Percentiles rank a stretch among this genome's conserved stretches.
Evolutionary conservation across 2,888 invertebrate genomes (phyloP).

Genomic region (Drosophila basisetae): DNA sequence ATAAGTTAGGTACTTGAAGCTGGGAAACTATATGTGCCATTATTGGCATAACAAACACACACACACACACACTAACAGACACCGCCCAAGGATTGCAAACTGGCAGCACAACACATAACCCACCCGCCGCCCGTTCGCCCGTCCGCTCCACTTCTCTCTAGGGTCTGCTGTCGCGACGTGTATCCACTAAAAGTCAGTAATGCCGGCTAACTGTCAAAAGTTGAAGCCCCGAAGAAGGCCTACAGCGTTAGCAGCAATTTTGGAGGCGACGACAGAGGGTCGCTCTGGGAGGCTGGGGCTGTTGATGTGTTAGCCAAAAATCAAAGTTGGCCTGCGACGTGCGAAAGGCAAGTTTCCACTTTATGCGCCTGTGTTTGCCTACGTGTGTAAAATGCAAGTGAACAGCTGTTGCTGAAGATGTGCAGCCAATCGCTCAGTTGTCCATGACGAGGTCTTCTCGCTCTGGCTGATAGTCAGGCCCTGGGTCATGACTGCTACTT

Average conservation of each 20-base stretch:
- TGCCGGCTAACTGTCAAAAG: conserved; percentile 46
- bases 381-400: not conserved
- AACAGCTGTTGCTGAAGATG: conserved; percentile 34
- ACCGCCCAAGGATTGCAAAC: not conserved
- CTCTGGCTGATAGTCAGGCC: not conserved
- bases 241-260: conserved; percentile 22
- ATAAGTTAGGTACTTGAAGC: conserved; percentile 44
- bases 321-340: conserved; percentile 56
- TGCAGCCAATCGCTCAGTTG: conserved; percentile 1
- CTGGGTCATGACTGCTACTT: conserved; percentile 10
- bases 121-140: too few relatives aligned
- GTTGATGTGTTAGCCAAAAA: conserved; percentile 38
- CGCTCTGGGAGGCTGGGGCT: not conserved
- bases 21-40: conserved; percentile 29
- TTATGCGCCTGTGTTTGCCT: conserved; percentile 16
- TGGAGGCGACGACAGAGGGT: conserved; percentile 4
- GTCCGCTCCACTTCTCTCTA: not conserved
- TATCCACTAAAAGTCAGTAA: conserved; percentile 51
- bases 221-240: conserved; percentile 18
- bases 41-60: conserved; percentile 6
- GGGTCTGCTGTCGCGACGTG: conserved; percentile 7
- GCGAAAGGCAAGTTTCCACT: conserved; percentile 25
- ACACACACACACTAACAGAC: not conserved
- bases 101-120: not conserved
- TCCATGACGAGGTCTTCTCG: conserved; percentile 9